phyloP scores from a whole-genome alignment of 2,797 vertebrate species.

The Parauchenoglanis punctatus region DNA sequence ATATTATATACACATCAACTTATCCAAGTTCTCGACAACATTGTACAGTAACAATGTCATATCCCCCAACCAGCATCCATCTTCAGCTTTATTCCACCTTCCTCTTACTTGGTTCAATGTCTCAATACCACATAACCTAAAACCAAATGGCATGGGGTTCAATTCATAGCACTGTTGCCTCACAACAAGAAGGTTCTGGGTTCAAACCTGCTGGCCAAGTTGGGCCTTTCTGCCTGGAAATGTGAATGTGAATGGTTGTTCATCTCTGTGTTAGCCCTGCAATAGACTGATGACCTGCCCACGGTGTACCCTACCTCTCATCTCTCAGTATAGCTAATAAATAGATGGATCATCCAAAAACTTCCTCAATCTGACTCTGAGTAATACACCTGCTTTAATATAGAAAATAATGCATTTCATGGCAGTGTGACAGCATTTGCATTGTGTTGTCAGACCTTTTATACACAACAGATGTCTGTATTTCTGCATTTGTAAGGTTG shows the following conservation, averaged over 20 bases:
- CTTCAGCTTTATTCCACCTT: constrained; percentile 14
- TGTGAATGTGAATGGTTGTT: no score
- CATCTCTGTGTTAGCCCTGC: no score
- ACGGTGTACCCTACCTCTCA: no score
- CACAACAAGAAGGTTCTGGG: no score
- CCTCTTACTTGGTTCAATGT: constrained; percentile 4
- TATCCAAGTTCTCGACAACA: not conserved
- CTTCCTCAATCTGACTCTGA: not conserved
- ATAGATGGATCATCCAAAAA: no score
- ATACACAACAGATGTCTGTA: constrained; percentile 69
- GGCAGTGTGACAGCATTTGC: constrained; percentile 55
- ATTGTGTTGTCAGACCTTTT: constrained; percentile 58
- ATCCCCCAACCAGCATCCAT: constrained; percentile 38
- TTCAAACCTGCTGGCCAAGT: no score
- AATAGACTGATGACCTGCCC: no score
- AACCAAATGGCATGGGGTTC: not conserved
- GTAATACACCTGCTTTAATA: not conserved
- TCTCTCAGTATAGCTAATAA: no score
- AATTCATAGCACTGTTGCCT: no score
- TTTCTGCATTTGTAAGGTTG: constrained; percentile 65
- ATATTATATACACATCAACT: not conserved
- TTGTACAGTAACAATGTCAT: not conserved
- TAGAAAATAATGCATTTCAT: not conserved
- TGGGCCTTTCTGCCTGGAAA: no score
- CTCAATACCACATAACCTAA: constrained; percentile 13